Evolutionary conservation across 2,797 vertebrate genomes (phyloP).

Genomic region (Florisuga fusca): DNA sequence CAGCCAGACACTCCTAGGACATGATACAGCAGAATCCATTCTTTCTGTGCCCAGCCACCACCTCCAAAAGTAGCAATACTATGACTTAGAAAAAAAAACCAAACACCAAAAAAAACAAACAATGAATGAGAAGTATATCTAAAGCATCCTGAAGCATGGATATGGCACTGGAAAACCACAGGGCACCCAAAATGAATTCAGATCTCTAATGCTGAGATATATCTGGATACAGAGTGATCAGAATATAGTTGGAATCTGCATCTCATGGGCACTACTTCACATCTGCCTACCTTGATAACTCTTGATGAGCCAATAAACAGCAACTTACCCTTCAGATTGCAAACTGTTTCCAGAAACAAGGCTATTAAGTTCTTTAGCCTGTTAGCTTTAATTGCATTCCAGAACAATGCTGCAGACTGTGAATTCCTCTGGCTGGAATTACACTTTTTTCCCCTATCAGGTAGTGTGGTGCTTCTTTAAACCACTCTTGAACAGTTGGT

Average conservation of each 20-base stretch:
- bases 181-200: background rate
- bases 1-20: background rate
- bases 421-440: background rate
- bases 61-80: background rate
- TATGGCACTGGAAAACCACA: background rate
- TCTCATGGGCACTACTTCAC: background rate
- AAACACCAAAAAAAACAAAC: no score
- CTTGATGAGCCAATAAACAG: background rate
- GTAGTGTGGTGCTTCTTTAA: background rate
- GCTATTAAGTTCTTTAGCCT: background rate
- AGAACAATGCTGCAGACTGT: background rate
- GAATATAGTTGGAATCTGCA: background rate
- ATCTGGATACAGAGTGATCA: background rate
- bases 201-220: background rate
- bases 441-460: background rate
- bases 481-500: slow-evolving; percentile 35
- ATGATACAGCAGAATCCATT: accelerated
- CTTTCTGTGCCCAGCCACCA: background rate
- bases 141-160: background rate
- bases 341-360: background rate
- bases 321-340: background rate
- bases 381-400: background rate
- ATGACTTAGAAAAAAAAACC: background rate
- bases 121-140: background rate
- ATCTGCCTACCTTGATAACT: background rate